Evolutionary conservation across 2,797 vertebrate genomes (phyloP).

Genomic region (Myiotriccus ornatus): DNA sequence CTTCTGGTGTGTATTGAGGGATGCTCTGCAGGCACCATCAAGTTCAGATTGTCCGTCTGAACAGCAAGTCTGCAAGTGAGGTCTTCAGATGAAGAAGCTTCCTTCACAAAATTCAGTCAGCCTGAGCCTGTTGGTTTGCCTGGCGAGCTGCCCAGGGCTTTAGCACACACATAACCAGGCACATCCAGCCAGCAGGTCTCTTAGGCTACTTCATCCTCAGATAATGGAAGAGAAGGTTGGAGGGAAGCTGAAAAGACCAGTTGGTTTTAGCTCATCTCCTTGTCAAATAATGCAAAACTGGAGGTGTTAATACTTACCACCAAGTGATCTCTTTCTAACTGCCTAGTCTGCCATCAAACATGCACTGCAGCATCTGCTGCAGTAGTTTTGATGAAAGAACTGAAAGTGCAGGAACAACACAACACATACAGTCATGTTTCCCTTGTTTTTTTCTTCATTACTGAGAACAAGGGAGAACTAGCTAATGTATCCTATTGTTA

Average conservation of each 20-base stretch:
- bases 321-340: neutral
- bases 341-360: neutral
- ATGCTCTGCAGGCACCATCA: neutral
- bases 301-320: neutral
- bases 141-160: neutral
- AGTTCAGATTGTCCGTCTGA: neutral
- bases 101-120: neutral
- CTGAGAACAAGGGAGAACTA: neutral
- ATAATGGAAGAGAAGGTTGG: neutral
- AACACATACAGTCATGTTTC: neutral
- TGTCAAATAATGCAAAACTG: neutral
- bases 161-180: neutral
- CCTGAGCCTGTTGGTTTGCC: neutral
- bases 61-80: neutral
- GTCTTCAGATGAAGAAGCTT: neutral
- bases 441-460: neutral
- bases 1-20: neutral
- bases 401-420: neutral
- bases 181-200: neutral
- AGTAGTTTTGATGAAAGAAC: neutral
- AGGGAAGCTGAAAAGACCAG: neutral
- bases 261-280: neutral
- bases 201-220: neutral
- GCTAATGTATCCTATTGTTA: conserved; percentile 22
- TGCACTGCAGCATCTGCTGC: neutral